Conservation (phyloP, 2,797 vertebrate species). For the Lindbergichthys nudifrons region DNA sequence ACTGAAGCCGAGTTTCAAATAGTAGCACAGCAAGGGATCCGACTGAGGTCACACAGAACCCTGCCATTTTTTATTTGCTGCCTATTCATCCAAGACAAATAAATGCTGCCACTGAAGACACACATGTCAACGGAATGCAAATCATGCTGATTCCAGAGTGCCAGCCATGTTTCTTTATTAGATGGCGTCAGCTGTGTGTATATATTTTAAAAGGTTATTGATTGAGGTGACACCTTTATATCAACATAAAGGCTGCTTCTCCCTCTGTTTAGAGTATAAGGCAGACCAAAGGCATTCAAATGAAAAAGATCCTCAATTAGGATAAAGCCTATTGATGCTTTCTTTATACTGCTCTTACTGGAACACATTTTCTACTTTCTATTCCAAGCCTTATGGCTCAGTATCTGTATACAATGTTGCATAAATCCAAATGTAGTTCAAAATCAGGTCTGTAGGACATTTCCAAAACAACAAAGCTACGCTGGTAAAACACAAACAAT, state of each 20-base stretch:
- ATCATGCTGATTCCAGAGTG: constrained; percentile 41
- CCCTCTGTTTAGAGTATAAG: constrained; percentile 30
- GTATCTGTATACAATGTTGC: not conserved
- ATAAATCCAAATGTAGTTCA: not conserved
- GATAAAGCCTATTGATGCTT: not conserved
- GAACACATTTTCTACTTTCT: constrained; percentile 3
- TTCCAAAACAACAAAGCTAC: not conserved
- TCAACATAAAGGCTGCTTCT: constrained; percentile 31
- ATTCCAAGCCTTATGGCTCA: not conserved
- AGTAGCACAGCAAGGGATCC: constrained; percentile 29
- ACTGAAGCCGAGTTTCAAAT: constrained; percentile 32
- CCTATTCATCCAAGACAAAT: constrained; percentile 32
- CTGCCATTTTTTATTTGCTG: constrained; percentile 31
- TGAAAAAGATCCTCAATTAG: not conserved
- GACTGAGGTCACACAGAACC: constrained; percentile 16
- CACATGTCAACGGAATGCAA: constrained; percentile 60
- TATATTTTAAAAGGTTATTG: constrained; percentile 47
- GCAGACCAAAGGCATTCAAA: constrained; percentile 17
- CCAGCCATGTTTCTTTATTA: constrained; percentile 48
- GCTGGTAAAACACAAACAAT: not conserved
- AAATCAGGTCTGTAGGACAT: not conserved
- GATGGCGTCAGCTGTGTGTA: constrained; percentile 29
- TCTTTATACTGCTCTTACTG: constrained; percentile 4
- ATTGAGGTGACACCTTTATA: constrained; percentile 50
- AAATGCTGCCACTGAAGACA: constrained; percentile 33